These are phyloP conservation scores for Stomorhina lunata DNA, from an alignment of 2,888 invertebrate species.

Conservation along the genomic window DNA sequence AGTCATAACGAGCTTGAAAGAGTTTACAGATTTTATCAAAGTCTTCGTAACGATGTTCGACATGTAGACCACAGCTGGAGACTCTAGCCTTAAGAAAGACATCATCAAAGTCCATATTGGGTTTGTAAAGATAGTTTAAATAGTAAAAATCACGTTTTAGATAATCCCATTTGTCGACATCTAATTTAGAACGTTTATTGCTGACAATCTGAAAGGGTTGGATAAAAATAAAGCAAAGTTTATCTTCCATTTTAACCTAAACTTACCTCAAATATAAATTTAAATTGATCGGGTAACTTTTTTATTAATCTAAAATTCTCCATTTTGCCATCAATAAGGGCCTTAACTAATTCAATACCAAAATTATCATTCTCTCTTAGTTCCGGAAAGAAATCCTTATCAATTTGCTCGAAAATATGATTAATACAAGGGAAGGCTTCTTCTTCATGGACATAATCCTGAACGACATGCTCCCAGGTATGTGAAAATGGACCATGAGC, in stretches of 20 bases:
- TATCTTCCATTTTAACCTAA: too few relatives aligned
- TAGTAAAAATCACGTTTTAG: conserved; percentile 82
- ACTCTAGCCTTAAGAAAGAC: conserved; percentile 73
- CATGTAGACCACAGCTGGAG: conserved; percentile 72
- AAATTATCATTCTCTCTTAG: conserved; percentile 68
- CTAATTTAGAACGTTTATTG: conserved; percentile 82
- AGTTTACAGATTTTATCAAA: conserved; percentile 80
- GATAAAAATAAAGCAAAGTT: too few relatives aligned
- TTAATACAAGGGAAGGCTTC: conserved; percentile 72
- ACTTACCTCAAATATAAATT: conserved; percentile 75
- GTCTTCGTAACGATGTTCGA: conserved; percentile 81
- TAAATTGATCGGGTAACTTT: conserved; percentile 66
- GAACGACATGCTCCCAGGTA: conserved; percentile 81
- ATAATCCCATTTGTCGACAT: conserved; percentile 87
- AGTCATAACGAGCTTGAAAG: conserved; percentile 79
- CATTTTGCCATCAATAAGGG: conserved; percentile 73
- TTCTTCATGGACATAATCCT: conserved; percentile 73
- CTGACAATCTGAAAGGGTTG: conserved; percentile 83
- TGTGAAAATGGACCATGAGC: conserved; percentile 87
- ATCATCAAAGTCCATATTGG: conserved; percentile 72
- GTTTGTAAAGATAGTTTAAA: conserved; percentile 63
- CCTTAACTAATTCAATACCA: conserved; percentile 74
- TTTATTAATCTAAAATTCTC: conserved; percentile 62
- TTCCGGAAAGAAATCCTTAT: conserved; percentile 60
- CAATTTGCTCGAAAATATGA: conserved; percentile 70